These are phyloP conservation scores for Microchirus variegatus DNA, from an alignment of 2,797 vertebrate species.

Conservation along the genomic window DNA sequence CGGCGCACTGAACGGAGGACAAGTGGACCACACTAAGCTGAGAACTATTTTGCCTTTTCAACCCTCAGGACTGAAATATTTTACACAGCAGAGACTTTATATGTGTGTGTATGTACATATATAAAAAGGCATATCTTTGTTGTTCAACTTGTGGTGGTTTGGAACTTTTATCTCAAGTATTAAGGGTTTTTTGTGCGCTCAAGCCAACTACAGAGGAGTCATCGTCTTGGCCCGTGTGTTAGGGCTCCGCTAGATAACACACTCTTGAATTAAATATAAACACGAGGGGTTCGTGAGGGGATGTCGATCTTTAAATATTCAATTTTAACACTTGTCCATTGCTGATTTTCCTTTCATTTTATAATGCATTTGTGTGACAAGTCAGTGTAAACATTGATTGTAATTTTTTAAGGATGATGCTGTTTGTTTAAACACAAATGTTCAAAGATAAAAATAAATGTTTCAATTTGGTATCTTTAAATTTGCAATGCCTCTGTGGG, in stretches of 20 bases:
- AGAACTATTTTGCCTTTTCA: slow-evolving; percentile 90
- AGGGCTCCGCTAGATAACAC: slow-evolving; percentile 79
- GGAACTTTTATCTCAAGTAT: slow-evolving; percentile 90
- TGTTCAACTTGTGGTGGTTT: slow-evolving; percentile 90
- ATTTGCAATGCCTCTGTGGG: slow-evolving; percentile 6
- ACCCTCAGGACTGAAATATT: slow-evolving; percentile 88
- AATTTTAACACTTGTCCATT: slow-evolving; percentile 80
- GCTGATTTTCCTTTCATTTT: slow-evolving; percentile 83
- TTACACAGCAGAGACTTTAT: slow-evolving; percentile 92
- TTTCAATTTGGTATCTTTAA: slow-evolving; percentile 74
- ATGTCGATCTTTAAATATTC: slow-evolving; percentile 65
- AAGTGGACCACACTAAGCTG: slow-evolving; percentile 88
- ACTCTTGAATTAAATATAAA: slow-evolving; percentile 84
- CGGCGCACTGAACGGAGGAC: slow-evolving; percentile 84
- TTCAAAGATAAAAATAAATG: slow-evolving; percentile 75
- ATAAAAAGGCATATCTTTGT: slow-evolving; percentile 90
- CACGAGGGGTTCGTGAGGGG: slow-evolving; percentile 60
- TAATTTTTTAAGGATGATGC: slow-evolving; percentile 74
- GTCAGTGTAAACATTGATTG: slow-evolving; percentile 75
- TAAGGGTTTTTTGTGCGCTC: slow-evolving; percentile 84
- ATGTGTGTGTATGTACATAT: slow-evolving; percentile 77
- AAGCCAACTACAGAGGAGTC: slow-evolving; percentile 86
- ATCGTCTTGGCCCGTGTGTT: slow-evolving; percentile 76
- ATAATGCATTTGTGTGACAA: slow-evolving; percentile 82
- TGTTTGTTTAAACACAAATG: slow-evolving; percentile 72